Percentiles rank a stretch among this genome's conserved stretches.
Conservation (phyloP, 2,797 vertebrate genomes). For the Cyprinodon diabolis region DNA sequence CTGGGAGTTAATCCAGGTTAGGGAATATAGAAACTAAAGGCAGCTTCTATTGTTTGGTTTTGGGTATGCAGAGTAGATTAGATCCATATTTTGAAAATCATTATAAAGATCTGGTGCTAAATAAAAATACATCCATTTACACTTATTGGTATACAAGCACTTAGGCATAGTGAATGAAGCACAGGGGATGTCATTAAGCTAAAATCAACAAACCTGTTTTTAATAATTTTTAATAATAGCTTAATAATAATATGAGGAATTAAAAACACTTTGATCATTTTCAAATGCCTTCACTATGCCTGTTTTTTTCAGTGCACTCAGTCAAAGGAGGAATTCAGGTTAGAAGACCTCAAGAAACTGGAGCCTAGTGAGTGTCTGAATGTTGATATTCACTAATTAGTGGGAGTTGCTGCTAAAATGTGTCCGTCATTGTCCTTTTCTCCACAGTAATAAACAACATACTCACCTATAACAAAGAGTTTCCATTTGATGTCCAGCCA, state of each 20-base stretch:
- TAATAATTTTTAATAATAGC: too few species aligned
- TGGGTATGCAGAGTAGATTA: too few species aligned
- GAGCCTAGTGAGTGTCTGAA: conserved; percentile 89
- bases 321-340: conserved; percentile 92
- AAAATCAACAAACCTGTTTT: too few species aligned
- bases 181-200: too few species aligned
- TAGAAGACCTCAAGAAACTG: conserved; percentile 97
- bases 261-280: not conserved
- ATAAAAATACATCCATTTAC: too few species aligned
- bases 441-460: conserved; percentile 92
- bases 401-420: not conserved
- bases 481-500: conserved; percentile 97
- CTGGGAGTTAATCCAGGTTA: too few species aligned
- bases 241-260: not conserved
- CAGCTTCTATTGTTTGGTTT: too few species aligned
- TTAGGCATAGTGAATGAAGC: too few species aligned
- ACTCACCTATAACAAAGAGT: conserved; percentile 95
- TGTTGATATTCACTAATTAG: not conserved
- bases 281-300: not conserved
- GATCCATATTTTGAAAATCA: too few species aligned
- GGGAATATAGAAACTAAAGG: too few species aligned
- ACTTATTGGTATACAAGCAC: too few species aligned
- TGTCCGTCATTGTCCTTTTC: not conserved
- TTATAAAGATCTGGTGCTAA: too few species aligned
- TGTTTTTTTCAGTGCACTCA: conserved; percentile 84